Base-by-base conservation (phyloP, 2,888 invertebrate genomes). In the Cataglyphis cursor region DNA sequence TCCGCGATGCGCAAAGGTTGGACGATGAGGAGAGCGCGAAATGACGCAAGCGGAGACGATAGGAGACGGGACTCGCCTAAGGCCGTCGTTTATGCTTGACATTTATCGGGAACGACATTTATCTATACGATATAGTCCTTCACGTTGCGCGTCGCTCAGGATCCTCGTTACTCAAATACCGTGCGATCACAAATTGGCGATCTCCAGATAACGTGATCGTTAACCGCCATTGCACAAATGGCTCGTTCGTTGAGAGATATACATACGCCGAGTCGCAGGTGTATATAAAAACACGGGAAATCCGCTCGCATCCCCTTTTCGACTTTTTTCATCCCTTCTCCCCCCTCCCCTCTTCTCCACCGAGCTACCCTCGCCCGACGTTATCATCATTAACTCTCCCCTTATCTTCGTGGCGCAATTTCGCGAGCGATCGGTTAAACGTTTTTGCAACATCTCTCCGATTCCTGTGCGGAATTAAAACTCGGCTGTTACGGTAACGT, bases 71-170 rank as follows among this genome's bases (percentile, higher is more conserved):
- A 28, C 84, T 88, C 76, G 90, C 90, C 87, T 85, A 84, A 91
- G 89, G 90, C 87, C 83, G 81, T 70, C 86, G 84, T 87, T 90
- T 90, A 90, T 86, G 87, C 85, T 81, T 90, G 90, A 90, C 90
- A 90, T 90, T 90, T 90, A 89, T 88, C 81, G 89, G 62, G 84
- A 84, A 86, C 90, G 90, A 90, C 90, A 90, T 90, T 90, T 90
- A 84, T 87, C 51, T 51, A 85, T 83, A 64, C 83, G 78, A 87
- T 88, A 85, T 87, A n/a, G 51, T 90, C 88, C 83, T 84, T 86
- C 75, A 59, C 73, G 31, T 18, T 72, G 70, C 75, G 66, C 51
- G 65, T 78, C 70, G 85, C 85, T 82, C 81, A 74, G 83, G 81
- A 80, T 80, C 82, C 87, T 90, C 86, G 89, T 91, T 92, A 87